Evolutionary conservation across 2,888 invertebrate species (phyloP).

Genomic region (Pachydiplax longipennis): DNA sequence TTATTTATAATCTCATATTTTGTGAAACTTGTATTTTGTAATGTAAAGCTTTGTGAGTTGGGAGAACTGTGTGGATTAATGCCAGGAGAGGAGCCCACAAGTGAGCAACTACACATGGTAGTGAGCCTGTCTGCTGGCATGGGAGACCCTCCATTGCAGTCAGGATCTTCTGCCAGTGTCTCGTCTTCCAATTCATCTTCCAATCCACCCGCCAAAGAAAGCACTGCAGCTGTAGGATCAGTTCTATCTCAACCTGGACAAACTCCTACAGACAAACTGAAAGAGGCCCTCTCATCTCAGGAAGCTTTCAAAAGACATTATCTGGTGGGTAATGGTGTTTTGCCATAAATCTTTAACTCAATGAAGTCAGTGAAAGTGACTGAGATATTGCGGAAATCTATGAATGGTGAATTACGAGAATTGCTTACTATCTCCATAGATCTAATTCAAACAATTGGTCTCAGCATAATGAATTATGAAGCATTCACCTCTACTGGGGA

Average conservation of each 20-base stretch:
- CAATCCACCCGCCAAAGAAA: not conserved
- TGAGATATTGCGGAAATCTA: too few relatives aligned
- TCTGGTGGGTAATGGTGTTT: conserved; percentile 63
- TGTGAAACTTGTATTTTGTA: too few relatives aligned
- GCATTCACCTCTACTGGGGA: too few relatives aligned
- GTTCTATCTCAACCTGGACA: conserved; percentile 57
- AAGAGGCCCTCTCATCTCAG: conserved; percentile 89
- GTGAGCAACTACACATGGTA: conserved; percentile 88
- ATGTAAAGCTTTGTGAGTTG: conserved; percentile 74
- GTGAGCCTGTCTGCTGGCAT: conserved; percentile 91
- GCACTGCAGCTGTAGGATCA: conserved; percentile 59
- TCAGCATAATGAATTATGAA: too few relatives aligned
- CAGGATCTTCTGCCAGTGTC: not conserved
- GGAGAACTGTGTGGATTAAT: conserved; percentile 91
- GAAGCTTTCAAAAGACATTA: conserved; percentile 90
- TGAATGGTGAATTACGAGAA: too few relatives aligned
- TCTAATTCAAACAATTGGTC: too few relatives aligned
- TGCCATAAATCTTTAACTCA: not conserved
- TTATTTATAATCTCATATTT: too few relatives aligned
- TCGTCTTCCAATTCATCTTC: not conserved
- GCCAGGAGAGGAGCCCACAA: conserved; percentile 81
- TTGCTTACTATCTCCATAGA: too few relatives aligned
- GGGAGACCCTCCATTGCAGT: conserved; percentile 68
- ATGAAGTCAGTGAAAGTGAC: not conserved
- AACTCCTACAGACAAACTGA: conserved; percentile 82